Percentiles rank a stretch among this genome's conserved stretches.
phyloP scores from a whole-genome alignment of 2,113 vertebrate species.

The Grus americana region DNA sequence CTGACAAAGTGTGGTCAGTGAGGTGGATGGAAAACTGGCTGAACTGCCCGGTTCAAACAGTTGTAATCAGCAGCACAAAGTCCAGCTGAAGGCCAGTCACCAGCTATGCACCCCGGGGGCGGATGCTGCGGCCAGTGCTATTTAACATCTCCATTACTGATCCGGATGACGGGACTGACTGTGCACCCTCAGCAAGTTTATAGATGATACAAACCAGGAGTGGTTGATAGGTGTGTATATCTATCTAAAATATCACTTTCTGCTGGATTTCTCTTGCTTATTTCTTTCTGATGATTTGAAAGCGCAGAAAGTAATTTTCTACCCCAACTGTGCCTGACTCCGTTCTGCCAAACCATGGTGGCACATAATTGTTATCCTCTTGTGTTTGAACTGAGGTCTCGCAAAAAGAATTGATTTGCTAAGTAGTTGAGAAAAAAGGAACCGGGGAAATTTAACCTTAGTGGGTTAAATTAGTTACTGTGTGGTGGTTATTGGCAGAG shows the following conservation, averaged over 20 bases:
- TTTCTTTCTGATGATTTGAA: background rate
- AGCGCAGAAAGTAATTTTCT: constrained; percentile 35
- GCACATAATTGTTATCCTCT: background rate
- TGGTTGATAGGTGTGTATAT: background rate
- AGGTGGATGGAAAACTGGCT: background rate
- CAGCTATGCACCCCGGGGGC: background rate
- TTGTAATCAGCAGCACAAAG: background rate
- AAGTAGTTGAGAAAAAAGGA: background rate
- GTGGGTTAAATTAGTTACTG: background rate
- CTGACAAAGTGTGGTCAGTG: background rate
- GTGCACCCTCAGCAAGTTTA: background rate
- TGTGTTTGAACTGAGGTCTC: background rate
- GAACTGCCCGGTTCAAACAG: background rate
- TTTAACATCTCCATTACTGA: background rate
- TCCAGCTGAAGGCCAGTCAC: background rate
- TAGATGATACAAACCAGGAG: background rate
- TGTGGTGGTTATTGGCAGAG: background rate
- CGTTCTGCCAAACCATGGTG: background rate
- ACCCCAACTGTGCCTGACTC: constrained; percentile 27
- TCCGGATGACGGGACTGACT: background rate
- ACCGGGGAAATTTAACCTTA: background rate
- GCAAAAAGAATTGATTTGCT: background rate
- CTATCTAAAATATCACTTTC: background rate
- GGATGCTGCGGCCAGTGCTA: background rate
- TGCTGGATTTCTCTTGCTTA: background rate